Evolutionary conservation across 1,140 invertebrate species (phyloP), one percentile per base, ranked within the genome.

Genomic region (Zaprionus camerounensis): DNA sequence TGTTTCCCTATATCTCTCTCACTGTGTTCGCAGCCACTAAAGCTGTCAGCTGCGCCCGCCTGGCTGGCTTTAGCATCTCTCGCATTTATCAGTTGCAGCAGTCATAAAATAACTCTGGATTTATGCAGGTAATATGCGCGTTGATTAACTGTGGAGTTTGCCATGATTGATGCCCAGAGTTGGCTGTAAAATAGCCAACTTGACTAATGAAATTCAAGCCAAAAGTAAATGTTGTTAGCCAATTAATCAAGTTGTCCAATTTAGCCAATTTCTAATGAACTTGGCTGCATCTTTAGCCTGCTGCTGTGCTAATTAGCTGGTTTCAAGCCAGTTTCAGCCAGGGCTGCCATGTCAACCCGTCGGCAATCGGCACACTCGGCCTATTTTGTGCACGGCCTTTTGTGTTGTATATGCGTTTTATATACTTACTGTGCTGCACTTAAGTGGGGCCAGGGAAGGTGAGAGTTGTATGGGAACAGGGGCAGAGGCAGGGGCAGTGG

Each of bases 381-480:
- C 84, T 87, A 87, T 86, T 87, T 86, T 64, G 65, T 51, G 53
- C 67, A n/a, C 15, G 3, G 57, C 56, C 55, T 83, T 83, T 46
- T 74, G 82, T 86, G 80, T 82, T 64, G 11, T 64, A 82, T 71
- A 57, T 87, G 80, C 83, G 71, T 87, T 65, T 70, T 78, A 83
- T 87, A 88, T 87, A 81, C 64, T 68, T 87, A 71, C 67, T 71
- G 41, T 55, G 46, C 49, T 71, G 62, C 77, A 56, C 31, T 68
- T 80, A 46, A 46, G n/a, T 46, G 17, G 3, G 31, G 62, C 69
- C 51, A 71, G 76, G 65, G 53, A 67, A 57, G 36, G 58, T 68
- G 56, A 44, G 5, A 11, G 31, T 11, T 11, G 26, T 28, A 28
- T 28, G 46, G 20, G 6, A 7, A 12, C 7, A 9, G 3, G 2